Conservation (phyloP, 2,113 vertebrate species). For the Solenodon paradoxus region DNA sequence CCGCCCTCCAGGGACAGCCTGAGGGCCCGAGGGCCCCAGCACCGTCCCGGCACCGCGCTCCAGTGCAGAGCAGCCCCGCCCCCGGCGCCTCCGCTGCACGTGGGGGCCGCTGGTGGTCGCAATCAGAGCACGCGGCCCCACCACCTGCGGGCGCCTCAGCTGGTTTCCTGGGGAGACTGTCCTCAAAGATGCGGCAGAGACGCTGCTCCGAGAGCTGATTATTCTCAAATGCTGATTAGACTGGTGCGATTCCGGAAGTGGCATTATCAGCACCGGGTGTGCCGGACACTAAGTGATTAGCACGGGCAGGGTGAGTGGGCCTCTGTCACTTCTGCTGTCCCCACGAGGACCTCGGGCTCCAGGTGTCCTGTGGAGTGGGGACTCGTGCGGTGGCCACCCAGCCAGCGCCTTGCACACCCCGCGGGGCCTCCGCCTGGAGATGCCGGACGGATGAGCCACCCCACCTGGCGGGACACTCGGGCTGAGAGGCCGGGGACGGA, state of each 20-base stretch:
- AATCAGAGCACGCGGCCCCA: not conserved
- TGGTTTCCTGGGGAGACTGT: not conserved
- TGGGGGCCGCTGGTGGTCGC: accelerated
- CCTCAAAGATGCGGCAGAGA: not conserved
- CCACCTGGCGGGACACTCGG: too few species aligned
- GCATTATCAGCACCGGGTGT: accelerated
- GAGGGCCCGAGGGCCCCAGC: too few species aligned
- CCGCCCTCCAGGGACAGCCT: too few species aligned
- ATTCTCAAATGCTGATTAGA: not conserved
- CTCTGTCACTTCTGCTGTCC: too few species aligned
- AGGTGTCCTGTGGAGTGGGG: too few species aligned
- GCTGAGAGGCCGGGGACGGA: too few species aligned
- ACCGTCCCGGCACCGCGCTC: too few species aligned
- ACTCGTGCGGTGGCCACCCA: too few species aligned
- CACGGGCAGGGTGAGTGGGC: too few species aligned
- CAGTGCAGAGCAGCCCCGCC: too few species aligned
- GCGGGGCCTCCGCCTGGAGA: not conserved
- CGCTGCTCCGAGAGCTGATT: not conserved
- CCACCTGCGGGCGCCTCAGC: not conserved
- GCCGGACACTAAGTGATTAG: not conserved
- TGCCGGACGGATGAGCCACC: not conserved
- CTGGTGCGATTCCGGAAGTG: accelerated
- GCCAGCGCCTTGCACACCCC: not conserved
- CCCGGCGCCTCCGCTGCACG: too few species aligned
- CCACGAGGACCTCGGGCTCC: too few species aligned